Evolutionary conservation across 2,888 invertebrate species (phyloP), one percentile per base, ranked within the genome.

Genomic region (Cerastis leucographa): DNA sequence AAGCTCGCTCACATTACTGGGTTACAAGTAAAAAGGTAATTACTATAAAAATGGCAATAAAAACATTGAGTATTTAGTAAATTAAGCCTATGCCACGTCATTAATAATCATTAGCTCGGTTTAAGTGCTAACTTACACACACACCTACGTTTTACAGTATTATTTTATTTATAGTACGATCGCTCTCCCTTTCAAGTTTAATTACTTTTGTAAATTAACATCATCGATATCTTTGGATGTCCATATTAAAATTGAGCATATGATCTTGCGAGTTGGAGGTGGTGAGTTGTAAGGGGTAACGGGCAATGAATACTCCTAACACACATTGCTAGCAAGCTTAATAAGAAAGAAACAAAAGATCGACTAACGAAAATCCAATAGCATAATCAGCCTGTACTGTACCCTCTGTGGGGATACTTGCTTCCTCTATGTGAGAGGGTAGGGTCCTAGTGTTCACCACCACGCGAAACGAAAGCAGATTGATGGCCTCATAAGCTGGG

Each of bases 31-130:
- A 85, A 83, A 87, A 87, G 59, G 80, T 83, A 86, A 86, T 81
- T 88, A 86, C 78, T 83, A 76, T 74, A 83, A 87, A 76, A 85
- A 78, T 80, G 51, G 76, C 73, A 83, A 80, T 86, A 83, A 86
- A 86, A 88, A 86, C 80, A 67, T 83, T 64, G 71, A 67, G 80
- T 72, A 84, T 86, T 84, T 80, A 74, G 83, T 87, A 80, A 84
- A 85, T 87, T 80, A 83, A 87, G 44, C 75, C 69, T 76, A 75
- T 80, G 64, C 74, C 67, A 76, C 42, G 40, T 79, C 84, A 86
- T 86, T 86, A 68, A 88, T 86, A 80, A 83, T 83, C 86, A 86
- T 88, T 88, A 86, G 83, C 70, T 62, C 68, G 69, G n/a, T 67
- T 80, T 76, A 85, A 87, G 81, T 87, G 81, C 62, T 74, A 79